Evolutionary conservation across 2,113 vertebrate species (phyloP).

Genomic region (Carassius carassius): DNA sequence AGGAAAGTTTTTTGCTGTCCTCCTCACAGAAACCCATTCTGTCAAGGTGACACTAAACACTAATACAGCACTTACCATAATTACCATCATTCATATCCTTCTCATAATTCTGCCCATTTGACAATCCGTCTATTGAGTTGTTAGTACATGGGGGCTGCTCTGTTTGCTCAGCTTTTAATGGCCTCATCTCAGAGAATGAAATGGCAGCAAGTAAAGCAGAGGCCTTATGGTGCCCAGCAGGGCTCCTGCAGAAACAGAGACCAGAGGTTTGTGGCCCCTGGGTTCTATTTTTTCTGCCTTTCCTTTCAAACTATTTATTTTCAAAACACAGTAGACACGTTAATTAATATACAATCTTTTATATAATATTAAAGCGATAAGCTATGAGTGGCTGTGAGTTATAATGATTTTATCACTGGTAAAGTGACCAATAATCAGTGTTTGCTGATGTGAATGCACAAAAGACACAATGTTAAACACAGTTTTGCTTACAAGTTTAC

Average conservation of each 20-base stretch:
- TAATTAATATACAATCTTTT: no score
- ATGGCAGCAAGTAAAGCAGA: conserved; percentile 69
- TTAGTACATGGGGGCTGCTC: conserved; percentile 56
- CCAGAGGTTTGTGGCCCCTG: conserved; percentile 19
- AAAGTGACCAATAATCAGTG: no score
- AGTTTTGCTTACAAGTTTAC: not conserved
- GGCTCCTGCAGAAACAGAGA: conserved; percentile 48
- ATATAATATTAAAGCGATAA: no score
- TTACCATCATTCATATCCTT: conserved; percentile 49
- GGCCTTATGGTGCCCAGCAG: conserved; percentile 72
- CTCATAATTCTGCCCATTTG: conserved; percentile 54
- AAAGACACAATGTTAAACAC: no score
- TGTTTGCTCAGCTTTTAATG: conserved; percentile 58
- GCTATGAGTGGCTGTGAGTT: no score
- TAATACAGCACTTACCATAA: conserved; percentile 18
- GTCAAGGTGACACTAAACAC: not conserved
- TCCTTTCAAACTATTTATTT: conserved; percentile 30
- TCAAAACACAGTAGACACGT: not conserved
- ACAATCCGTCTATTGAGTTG: conserved; percentile 62
- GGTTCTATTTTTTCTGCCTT: conserved; percentile 28
- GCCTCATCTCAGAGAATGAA: conserved; percentile 59
- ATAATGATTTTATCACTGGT: no score
- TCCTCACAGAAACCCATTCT: conserved; percentile 8
- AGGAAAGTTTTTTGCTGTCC: not conserved
- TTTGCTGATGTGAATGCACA: no score